A percentile compares a stretch with the other conserved stretches of the same genome.
Conservation (phyloP, 2,113 vertebrate species). For the Cochlearius cochlearius region DNA sequence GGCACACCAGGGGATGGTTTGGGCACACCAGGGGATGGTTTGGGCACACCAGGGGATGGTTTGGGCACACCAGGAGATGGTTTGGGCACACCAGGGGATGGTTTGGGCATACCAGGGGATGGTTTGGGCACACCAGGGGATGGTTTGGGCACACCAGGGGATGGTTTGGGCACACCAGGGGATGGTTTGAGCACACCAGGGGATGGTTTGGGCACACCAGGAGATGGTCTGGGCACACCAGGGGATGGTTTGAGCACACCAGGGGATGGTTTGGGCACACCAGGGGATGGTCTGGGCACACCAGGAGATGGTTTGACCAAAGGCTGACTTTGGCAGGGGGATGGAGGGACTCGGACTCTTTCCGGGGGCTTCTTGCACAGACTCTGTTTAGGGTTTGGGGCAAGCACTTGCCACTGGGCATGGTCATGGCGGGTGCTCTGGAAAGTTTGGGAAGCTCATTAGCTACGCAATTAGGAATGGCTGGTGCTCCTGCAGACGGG, state of each 20-base stretch:
- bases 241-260: fast-evolving
- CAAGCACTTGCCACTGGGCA: background rate
- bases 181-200: fast-evolving
- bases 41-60: too few relatives aligned
- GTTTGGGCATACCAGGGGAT: fast-evolving
- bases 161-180: fast-evolving
- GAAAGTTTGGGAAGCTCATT: background rate
- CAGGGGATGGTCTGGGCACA: fast-evolving
- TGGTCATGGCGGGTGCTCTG: too few relatives aligned
- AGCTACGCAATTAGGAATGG: fast-evolving
- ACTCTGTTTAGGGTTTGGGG: background rate
- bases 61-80: fast-evolving
- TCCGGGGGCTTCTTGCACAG: background rate
- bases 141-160: too few relatives aligned
- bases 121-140: too few relatives aligned
- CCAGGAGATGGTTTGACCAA: background rate
- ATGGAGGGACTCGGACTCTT: fast-evolving
- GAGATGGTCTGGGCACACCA: background rate
- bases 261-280: fast-evolving
- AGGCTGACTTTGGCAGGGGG: background rate
- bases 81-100: too few relatives aligned
- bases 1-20: fast-evolving
- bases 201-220: fast-evolving
- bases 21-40: fast-evolving
- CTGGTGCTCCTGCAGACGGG: background rate